Evolutionary conservation across 2,888 invertebrate genomes (phyloP), one percentile per base, ranked within the genome.

Genomic region (Scaptomyza reducta): DNA sequence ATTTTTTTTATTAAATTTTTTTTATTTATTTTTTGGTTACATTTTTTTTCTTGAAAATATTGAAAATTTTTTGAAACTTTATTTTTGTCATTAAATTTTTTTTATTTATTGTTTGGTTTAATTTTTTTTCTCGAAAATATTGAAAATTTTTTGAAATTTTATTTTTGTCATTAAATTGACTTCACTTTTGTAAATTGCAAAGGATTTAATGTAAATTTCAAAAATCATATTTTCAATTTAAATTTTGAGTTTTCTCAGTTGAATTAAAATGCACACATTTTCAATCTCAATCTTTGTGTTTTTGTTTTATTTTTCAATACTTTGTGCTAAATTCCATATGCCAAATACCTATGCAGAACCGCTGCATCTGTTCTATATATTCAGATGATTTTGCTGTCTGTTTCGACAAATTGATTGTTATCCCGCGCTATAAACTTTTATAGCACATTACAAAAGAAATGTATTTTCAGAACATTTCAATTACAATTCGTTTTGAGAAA

Each of bases 321-420:
- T 22, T 46, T 74, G 78, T 59, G 51, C 72, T 31, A 57, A 70
- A 79, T 81, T 85, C 64, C 66, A 76, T 75, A 76, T 75, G 50
- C 27, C 64, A 56, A 79, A 82, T 73, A 70, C 58, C 53, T 63
- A 70, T 55, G 38, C 33, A 62, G 33, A 60, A 77, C 40, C 16
- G 42, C 51, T 49, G 45, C 59, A 59, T 70, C 50, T 61, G 55
- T 61, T 35, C 44, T 54, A 59, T 45, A 55, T 50, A 38, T 46
- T 70, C n/a, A 1, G n/a, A 18, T 42, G 11, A 27, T 42, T 11
- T 56, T 38, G 27, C 1, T 18, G 6, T 38, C 10, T 38, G 2
- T 10, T 5, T 57, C 10, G 18, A 27, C 14, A n/a, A n/a, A 6
- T 10, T 27, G 5, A 14, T 27, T 38, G 38, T 27, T 6, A 35